Percentiles rank a stretch among this genome's conserved stretches.
These are phyloP conservation scores for Bactericera cockerelli DNA, from an alignment of 1,140 invertebrate genomes.

Conservation along the genomic window DNA sequence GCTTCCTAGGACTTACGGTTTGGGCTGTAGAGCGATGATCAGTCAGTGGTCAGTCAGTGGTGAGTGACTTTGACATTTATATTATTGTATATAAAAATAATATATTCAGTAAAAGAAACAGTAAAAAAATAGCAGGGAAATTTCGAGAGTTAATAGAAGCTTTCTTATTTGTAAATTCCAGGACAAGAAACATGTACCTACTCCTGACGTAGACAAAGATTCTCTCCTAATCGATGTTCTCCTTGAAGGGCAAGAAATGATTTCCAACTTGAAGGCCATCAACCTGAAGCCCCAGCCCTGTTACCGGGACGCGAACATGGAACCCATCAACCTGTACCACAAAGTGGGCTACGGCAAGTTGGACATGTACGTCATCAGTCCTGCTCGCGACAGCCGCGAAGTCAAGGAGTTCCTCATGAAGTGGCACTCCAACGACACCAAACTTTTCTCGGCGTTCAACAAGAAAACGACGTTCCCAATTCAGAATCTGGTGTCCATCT, in stretches of 20 bases:
- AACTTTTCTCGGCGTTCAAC: constrained; percentile 46
- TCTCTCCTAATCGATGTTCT: constrained; percentile 68
- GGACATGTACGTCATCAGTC: constrained; percentile 94
- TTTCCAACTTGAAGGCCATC: constrained; percentile 64
- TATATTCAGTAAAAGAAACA: too few species aligned
- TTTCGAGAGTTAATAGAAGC: too few species aligned
- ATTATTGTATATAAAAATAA: too few species aligned
- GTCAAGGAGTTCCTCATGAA: constrained; percentile 82
- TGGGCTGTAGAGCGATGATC: too few species aligned
- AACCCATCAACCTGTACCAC: constrained; percentile 90
- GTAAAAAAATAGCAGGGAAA: too few species aligned
- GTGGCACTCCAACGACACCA: constrained; percentile 68
- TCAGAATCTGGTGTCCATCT: constrained; percentile 82
- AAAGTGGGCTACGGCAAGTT: constrained; percentile 93
- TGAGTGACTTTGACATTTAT: too few species aligned
- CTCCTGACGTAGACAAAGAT: constrained; percentile 65
- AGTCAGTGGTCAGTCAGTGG: too few species aligned
- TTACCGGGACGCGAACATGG: constrained; percentile 47
- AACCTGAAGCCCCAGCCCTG: constrained; percentile 70
- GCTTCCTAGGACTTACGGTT: too few species aligned
- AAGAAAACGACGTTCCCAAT: constrained; percentile 58
- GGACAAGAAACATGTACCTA: constrained; percentile 49
- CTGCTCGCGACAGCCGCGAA: constrained; percentile 77
- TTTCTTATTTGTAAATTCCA: too few species aligned
- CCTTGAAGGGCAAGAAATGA: constrained; percentile 70